A percentile compares a stretch with the other conserved stretches of the same genome.
Conservation (phyloP, 2,113 vertebrate genomes). For the Gobio gobio region DNA sequence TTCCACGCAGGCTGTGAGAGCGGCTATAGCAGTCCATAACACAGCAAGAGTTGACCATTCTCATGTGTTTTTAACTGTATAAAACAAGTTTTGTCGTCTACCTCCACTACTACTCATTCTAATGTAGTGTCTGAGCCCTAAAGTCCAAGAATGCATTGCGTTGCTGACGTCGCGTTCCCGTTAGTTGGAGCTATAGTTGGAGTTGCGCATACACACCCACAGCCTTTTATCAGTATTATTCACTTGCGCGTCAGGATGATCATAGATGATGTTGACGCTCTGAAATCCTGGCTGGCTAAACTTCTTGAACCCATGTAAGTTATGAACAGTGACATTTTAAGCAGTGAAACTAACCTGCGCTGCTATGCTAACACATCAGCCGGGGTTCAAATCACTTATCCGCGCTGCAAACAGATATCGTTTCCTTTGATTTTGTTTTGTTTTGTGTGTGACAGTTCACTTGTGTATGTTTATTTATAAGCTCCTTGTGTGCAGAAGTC, state of each 20-base stretch:
- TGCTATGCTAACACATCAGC: conserved; percentile 42
- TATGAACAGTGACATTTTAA: conserved; percentile 71
- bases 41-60: no score
- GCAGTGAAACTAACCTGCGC: conserved; percentile 53
- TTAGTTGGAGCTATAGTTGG: no score
- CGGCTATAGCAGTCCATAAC: no score
- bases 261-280: conserved; percentile 95
- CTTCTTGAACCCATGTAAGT: conserved; percentile 97
- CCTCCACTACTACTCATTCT: no score
- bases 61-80: no score
- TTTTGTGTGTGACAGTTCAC: neutral
- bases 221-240: conserved; percentile 65
- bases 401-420: neutral
- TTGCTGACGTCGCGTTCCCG: no score
- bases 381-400: neutral
- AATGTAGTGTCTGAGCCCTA: no score
- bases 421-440: neutral
- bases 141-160: no score
- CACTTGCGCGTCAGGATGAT: conserved; percentile 81
- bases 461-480: neutral
- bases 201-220: conserved; percentile 60
- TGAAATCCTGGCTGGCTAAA: conserved; percentile 97
- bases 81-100: no score
- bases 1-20: no score
- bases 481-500: neutral